Evolutionary conservation across 2,888 invertebrate species (phyloP).

Genomic region (Mesopsocus fuscifrons): DNA sequence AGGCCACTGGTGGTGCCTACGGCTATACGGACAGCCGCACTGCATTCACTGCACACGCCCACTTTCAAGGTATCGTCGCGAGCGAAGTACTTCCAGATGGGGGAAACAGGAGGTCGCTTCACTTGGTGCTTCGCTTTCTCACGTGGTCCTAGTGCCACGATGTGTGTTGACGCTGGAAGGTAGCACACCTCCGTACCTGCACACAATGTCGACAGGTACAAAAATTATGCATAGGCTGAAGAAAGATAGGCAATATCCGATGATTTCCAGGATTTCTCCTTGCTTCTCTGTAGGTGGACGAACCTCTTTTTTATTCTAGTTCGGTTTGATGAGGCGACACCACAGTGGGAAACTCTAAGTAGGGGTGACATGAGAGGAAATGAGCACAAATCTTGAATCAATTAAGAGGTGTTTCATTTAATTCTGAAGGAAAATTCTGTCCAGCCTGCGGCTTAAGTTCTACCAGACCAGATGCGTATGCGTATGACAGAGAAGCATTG

Average conservation of each 20-base stretch:
- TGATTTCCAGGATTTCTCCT: too few relatives aligned
- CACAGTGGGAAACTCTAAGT: too few relatives aligned
- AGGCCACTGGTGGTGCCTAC: not conserved
- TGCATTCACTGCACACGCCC: not conserved
- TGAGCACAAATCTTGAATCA: too few relatives aligned
- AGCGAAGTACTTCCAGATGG: conserved; percentile 8
- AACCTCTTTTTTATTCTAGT: not conserved
- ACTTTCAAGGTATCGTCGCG: not conserved
- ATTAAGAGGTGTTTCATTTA: too few relatives aligned
- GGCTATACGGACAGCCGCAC: not conserved
- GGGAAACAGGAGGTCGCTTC: not conserved
- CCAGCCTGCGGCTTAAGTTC: too few relatives aligned
- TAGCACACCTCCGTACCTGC: not conserved
- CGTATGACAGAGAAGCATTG: too few relatives aligned
- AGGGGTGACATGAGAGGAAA: too few relatives aligned
- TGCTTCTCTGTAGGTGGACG: not conserved
- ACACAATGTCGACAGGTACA: not conserved
- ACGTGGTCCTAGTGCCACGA: not conserved
- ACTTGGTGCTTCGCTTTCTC: not conserved
- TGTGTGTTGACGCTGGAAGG: not conserved
- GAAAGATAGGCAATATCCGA: too few relatives aligned
- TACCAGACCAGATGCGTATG: too few relatives aligned
- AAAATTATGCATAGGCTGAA: too few relatives aligned
- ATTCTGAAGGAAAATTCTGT: too few relatives aligned
- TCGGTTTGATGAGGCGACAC: too few relatives aligned